Conservation (phyloP, 2,888 invertebrate species). For the Nephrotoma flavescens region DNA sequence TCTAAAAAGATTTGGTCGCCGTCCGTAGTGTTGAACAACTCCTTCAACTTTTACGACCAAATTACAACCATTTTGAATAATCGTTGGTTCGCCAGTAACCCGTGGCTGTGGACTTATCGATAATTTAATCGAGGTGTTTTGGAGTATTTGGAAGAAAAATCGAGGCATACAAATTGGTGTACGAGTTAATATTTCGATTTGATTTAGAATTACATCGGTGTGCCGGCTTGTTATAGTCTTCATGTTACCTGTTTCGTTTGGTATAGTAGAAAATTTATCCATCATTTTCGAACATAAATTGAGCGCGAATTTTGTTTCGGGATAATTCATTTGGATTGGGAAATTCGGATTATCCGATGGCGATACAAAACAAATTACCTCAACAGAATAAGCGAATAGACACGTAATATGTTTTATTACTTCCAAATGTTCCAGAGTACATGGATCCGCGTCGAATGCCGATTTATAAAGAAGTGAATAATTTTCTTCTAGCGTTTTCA, state of each 20-base stretch:
- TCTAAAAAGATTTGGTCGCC: conserved; percentile 50
- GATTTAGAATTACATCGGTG: conserved; percentile 41
- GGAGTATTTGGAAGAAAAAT: conserved; percentile 71
- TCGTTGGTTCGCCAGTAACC: conserved; percentile 66
- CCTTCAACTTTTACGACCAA: conserved; percentile 89
- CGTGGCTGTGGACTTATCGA: conserved; percentile 70
- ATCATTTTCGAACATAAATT: conserved; percentile 27
- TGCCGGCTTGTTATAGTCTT: conserved; percentile 34
- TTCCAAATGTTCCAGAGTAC: conserved; percentile 57
- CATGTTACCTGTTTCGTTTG: conserved; percentile 23
- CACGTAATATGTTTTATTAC: conserved; percentile 36
- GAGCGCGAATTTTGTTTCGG: conserved; percentile 25
- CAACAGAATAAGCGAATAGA: conserved; percentile 28
- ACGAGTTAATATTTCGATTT: conserved; percentile 44
- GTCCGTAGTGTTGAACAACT: conserved; percentile 59
- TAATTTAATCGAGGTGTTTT: conserved; percentile 67
- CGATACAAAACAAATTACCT: conserved; percentile 28
- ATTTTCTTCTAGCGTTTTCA: conserved; percentile 54
- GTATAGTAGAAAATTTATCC: conserved; percentile 23
- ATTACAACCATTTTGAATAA: conserved; percentile 69
- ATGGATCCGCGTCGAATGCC: conserved; percentile 73
- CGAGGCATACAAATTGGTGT: conserved; percentile 56
- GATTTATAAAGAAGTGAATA: conserved; percentile 67
- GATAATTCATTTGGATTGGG: conserved; percentile 25
- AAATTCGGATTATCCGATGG: conserved; percentile 28